Evolutionary conservation across 2,797 vertebrate species (phyloP).

Genomic region (Phyllotis vaccarum): DNA sequence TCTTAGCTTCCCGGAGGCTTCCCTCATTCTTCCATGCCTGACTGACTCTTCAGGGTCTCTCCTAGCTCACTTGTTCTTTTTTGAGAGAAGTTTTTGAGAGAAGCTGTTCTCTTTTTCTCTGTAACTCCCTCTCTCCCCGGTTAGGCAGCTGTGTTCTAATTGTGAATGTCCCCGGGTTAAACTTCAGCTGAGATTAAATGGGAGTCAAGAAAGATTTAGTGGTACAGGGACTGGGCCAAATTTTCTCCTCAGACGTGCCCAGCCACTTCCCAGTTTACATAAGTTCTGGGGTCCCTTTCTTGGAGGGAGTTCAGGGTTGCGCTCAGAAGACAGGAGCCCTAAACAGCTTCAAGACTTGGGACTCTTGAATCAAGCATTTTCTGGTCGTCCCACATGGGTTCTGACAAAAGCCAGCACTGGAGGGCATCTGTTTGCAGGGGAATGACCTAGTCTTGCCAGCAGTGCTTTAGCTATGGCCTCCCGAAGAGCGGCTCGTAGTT

Average conservation of each 20-base stretch:
- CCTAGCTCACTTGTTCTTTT: neutral
- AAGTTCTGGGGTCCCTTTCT: neutral
- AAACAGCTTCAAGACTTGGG: neutral
- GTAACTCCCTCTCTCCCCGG: neutral
- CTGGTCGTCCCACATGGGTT: accelerated
- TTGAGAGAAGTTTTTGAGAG: neutral
- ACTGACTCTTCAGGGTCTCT: neutral
- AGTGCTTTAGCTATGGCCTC: neutral
- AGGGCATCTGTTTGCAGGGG: neutral
- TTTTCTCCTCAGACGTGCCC: neutral
- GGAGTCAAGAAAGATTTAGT: neutral
- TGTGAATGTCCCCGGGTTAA: accelerated
- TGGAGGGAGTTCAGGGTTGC: neutral
- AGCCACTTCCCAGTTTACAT: neutral
- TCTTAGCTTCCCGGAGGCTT: neutral
- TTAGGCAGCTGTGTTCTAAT: neutral
- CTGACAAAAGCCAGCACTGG: neutral
- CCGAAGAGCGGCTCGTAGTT: neutral
- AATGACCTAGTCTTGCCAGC: neutral
- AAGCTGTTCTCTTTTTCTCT: neutral
- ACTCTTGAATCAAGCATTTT: neutral
- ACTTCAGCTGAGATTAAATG: neutral
- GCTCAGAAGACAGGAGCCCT: neutral
- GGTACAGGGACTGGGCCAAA: neutral
- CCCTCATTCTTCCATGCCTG: neutral